A percentile compares a stretch with the other conserved stretches of the same genome.
Conservation (phyloP, 2,888 invertebrate species). For the Drosophila hamatofila region DNA sequence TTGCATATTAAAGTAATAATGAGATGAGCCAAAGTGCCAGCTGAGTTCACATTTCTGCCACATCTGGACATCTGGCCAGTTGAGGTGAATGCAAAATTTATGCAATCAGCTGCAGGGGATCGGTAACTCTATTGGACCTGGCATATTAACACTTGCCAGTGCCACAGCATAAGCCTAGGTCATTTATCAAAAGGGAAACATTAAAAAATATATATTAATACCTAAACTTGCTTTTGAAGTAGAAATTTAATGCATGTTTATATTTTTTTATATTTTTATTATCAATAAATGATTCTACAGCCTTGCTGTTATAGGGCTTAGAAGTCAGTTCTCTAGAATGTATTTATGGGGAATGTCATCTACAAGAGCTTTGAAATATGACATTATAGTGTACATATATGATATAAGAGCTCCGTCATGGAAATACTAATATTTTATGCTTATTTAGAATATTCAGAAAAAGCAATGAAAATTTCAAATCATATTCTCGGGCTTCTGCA, state of each 20-base stretch:
- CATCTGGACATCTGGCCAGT: conserved; percentile 42
- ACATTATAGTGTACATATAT: too few species aligned
- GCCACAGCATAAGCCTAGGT: neutral
- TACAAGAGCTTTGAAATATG: too few species aligned
- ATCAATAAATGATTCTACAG: neutral
- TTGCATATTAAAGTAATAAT: conserved; percentile 65
- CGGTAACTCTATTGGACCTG: neutral
- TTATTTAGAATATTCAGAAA: too few species aligned
- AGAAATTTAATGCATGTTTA: too few species aligned
- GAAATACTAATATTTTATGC: too few species aligned
- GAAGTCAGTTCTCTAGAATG: neutral
- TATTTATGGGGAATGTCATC: too few species aligned
- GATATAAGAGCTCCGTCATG: too few species aligned
- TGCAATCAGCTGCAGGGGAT: conserved; percentile 41
- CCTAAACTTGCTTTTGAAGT: neutral
- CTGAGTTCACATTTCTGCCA: conserved; percentile 33
- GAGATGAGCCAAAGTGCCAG: conserved; percentile 58
- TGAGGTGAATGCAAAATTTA: conserved; percentile 40
- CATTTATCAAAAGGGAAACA: neutral
- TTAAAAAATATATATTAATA: neutral
- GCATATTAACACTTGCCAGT: neutral
- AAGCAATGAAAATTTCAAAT: too few species aligned
- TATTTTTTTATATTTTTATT: neutral
- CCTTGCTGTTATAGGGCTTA: too few species aligned
- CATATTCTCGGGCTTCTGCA: too few species aligned